Base-by-base conservation (phyloP, 2,888 invertebrate genomes). In the Drosophila fungiperda region DNA sequence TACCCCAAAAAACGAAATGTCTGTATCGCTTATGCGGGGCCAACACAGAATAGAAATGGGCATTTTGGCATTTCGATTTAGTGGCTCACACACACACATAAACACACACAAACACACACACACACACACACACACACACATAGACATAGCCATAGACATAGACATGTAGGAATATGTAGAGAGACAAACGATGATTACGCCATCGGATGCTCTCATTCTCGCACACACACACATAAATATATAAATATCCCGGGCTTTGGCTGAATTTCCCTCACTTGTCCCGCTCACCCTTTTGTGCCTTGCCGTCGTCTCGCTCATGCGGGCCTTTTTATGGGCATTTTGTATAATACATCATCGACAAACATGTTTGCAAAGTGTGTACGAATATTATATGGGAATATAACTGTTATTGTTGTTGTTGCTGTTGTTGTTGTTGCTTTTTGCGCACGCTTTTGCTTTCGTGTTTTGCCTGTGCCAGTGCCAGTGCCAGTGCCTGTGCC, bases 261-360 rank as follows among this genome's bases (percentile, higher is more conserved):
- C 49, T 50, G 70, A 45, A 45, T 45, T 23, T 42, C 23, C 68
- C 29, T 48, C 55, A 35, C 38, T 40, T 45, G 20, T n/a, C 68
- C 42, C 35, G 5, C n/a, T 20, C 35, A 32, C 48, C 38, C 48
- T 66, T 68, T 29, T 38, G 50, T 29, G 57, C 40, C 9, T 20
- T 68, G 73, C 82, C 73, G 76, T 91, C 90, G 76, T 91, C 90
- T 91, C 90, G 76, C 76, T 90, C 90, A 90, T 91, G 91, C 90
- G 90, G 90, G 91, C 90, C 87, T 87, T 89, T 91, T 90, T 90
- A 90, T 89, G 89, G 89, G 80, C 84, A 89, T 90, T 91, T 90
- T 89, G 86, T 91, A 91, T 90, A 91, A 91, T 91, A 91, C 91
- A 91, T 91, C 91, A 91, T 91, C 91, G 91, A 90, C 92, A 91